Evolutionary conservation across 1,140 invertebrate genomes (phyloP).

Genomic region (Panulirus ornatus): DNA sequence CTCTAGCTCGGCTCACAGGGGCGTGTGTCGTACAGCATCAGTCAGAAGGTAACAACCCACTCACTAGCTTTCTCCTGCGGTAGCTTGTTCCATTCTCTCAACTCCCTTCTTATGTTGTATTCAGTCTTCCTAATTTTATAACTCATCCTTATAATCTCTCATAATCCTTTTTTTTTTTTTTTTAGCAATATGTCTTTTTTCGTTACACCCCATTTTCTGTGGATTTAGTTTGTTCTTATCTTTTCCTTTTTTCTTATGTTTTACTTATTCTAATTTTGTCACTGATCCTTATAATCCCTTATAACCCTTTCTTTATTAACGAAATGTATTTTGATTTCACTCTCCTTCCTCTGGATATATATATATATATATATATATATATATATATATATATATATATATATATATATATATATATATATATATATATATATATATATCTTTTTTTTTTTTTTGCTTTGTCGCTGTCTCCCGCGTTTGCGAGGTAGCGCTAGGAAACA

Average conservation of each 20-base stretch:
- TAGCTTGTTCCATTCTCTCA: neutral
- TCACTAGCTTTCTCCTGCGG: neutral
- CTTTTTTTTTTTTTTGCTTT: too few species aligned
- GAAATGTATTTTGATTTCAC: too few species aligned
- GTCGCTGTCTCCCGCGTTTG: too few species aligned
- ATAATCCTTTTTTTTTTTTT: too few species aligned
- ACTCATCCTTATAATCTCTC: neutral
- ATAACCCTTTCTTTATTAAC: too few species aligned
- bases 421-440: slow-evolving; percentile 14
- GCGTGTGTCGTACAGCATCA: neutral
- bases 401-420: slow-evolving; percentile 14
- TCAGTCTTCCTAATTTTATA: neutral
- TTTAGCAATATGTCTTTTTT: neutral
- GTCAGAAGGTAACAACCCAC: neutral
- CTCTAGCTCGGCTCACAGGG: too few species aligned
- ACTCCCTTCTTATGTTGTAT: too few species aligned
- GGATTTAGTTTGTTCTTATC: neutral
- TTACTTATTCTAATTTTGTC: too few species aligned
- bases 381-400: slow-evolving; percentile 10
- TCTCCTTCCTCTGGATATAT: too few species aligned
- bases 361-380: slow-evolving; percentile 14
- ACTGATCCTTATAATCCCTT: too few species aligned
- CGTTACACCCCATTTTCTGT: neutral
- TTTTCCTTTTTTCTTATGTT: neutral
- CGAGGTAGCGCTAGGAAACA: too few species aligned